These are phyloP conservation scores for Sorex maritimensis DNA, from an alignment of 2,797 vertebrate species.

Conservation along the genomic window DNA sequence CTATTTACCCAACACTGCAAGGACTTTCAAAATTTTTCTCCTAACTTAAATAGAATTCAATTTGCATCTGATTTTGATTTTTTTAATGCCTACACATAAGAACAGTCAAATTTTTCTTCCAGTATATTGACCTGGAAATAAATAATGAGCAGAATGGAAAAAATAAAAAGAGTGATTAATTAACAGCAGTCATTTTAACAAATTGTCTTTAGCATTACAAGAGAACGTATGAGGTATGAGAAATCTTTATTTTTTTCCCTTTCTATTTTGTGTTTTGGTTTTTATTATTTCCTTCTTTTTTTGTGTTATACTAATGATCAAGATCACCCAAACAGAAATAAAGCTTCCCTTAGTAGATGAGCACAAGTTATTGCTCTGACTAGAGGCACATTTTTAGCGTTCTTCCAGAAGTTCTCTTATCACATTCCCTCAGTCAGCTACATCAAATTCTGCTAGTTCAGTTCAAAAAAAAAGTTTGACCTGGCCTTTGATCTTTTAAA, in stretches of 20 bases:
- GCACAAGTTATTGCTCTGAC: neutral
- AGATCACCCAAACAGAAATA: conserved; percentile 1
- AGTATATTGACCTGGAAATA: neutral
- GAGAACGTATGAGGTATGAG: neutral
- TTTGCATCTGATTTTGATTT: conserved; percentile 15
- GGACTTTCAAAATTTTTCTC: conserved; percentile 40
- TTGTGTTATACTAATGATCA: conserved; percentile 11
- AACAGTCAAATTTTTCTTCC: conserved; percentile 23
- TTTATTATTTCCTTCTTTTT: conserved; percentile 43
- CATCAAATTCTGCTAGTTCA: conserved; percentile 26
- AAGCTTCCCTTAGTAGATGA: neutral
- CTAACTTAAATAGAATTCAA: conserved; percentile 14
- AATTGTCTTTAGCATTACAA: neutral
- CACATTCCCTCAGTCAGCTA: conserved; percentile 40
- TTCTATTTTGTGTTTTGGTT: conserved; percentile 23
- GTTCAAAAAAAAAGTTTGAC: neutral
- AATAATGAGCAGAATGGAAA: conserved; percentile 29
- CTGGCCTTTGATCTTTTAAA: conserved; percentile 2
- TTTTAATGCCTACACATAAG: conserved; percentile 33
- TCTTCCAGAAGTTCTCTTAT: conserved; percentile 8
- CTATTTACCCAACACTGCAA: conserved; percentile 15
- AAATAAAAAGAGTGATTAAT: neutral
- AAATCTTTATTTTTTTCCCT: neutral
- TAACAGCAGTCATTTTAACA: neutral
- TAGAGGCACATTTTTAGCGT: neutral